These are phyloP conservation scores for Hyla sarda DNA, from an alignment of 2,113 vertebrate species.

Conservation along the genomic window DNA sequence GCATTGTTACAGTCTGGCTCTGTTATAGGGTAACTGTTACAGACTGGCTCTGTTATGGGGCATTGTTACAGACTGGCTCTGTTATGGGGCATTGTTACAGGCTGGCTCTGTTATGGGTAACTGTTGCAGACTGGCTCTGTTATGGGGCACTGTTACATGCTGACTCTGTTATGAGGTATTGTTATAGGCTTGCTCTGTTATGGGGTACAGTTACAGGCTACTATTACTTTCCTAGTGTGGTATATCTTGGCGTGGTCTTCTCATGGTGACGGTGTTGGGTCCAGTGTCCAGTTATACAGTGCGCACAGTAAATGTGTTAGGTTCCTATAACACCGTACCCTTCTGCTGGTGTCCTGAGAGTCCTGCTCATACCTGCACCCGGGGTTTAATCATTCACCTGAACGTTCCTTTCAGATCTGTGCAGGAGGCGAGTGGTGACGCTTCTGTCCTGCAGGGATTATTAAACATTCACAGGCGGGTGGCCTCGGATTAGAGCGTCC, in stretches of 20 bases:
- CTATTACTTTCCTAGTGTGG: background rate
- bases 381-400: constrained; percentile 74
- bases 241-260: background rate
- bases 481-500: background rate
- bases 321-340: background rate
- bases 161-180: too few relatives aligned
- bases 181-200: too few relatives aligned
- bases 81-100: too few relatives aligned
- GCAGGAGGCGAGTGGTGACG: background rate
- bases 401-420: constrained; percentile 62
- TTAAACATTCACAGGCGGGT: background rate
- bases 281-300: background rate
- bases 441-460: background rate
- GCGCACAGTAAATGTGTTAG: background rate
- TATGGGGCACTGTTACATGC: too few relatives aligned
- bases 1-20: too few relatives aligned
- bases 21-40: too few relatives aligned
- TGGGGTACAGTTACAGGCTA: too few relatives aligned
- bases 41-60: too few relatives aligned
- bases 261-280: background rate
- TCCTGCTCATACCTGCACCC: constrained; percentile 55
- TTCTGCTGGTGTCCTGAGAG: background rate
- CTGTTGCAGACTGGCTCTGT: too few relatives aligned
- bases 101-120: too few relatives aligned
- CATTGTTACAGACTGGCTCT: too few relatives aligned